Evolutionary conservation across 2,113 vertebrate species (phyloP).

Genomic region (Sinocyclocheilus rhinocerous): DNA sequence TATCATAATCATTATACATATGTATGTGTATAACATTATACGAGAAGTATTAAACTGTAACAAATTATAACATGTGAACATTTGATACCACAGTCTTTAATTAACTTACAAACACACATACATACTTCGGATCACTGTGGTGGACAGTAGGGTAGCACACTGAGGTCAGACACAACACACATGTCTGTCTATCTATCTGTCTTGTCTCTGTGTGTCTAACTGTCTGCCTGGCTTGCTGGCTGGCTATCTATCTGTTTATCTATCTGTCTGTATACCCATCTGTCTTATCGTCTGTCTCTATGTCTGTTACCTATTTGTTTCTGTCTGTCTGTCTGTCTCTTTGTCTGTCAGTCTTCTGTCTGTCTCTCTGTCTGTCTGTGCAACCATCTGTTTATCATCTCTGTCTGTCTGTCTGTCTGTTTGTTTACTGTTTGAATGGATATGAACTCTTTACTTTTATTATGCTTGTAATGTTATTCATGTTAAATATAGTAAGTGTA

Average conservation of each 20-base stretch:
- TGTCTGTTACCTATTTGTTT: neutral
- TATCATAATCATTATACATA: no score
- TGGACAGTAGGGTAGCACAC: no score
- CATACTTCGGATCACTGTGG: no score
- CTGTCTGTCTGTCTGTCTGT: neutral
- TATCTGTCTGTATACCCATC: neutral
- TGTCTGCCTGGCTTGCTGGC: neutral
- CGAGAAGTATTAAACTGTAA: no score
- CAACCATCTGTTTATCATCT: neutral
- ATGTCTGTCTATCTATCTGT: no score
- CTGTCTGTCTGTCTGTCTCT: neutral
- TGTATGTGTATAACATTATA: no score
- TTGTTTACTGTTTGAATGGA: neutral
- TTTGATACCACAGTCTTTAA: no score
- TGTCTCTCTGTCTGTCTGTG: neutral
- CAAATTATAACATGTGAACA: no score
- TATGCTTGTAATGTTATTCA: neutral
- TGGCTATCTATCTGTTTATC: no score
- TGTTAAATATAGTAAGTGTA: neutral
- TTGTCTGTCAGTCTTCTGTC: neutral
- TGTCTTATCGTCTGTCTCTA: neutral
- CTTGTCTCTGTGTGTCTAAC: neutral
- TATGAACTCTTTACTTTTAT: neutral
- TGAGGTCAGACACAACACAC: no score
- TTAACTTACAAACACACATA: no score